phyloP scores from a whole-genome alignment of 2,113 vertebrate genomes.

The Erpornis zantholeuca region DNA sequence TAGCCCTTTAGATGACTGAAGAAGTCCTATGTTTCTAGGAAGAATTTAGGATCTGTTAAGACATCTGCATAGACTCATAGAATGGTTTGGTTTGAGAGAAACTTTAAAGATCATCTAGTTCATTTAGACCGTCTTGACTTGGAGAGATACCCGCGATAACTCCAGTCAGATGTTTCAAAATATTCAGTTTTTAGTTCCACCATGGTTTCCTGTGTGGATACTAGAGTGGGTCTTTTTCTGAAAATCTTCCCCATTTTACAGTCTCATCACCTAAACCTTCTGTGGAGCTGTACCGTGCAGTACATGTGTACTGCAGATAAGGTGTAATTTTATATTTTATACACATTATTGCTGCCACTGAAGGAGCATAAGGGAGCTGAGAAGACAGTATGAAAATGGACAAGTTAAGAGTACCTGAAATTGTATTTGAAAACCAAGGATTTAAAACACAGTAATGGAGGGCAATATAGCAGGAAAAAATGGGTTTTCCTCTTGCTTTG shows the following conservation, averaged over 20 bases:
- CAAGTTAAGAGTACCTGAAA: neutral
- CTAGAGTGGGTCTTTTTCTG: neutral
- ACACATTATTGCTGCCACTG: neutral
- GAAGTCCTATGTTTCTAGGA: neutral
- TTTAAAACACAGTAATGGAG: neutral
- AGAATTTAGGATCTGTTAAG: neutral
- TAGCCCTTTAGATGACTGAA: neutral
- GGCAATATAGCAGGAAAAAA: neutral
- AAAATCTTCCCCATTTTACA: neutral
- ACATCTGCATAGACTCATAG: neutral
- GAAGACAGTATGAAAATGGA: neutral
- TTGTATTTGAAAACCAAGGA: neutral
- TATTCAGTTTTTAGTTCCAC: neutral
- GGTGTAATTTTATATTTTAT: no score
- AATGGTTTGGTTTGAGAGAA: neutral
- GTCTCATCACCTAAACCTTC: neutral
- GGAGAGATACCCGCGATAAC: neutral
- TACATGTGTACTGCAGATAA: no score
- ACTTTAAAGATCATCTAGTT: neutral
- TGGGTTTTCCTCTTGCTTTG: neutral
- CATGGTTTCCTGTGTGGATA: neutral
- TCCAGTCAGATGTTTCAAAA: neutral
- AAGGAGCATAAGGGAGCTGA: neutral
- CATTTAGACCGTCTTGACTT: neutral
- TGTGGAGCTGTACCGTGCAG: neutral